Conservation (phyloP, 1,140 invertebrate species). For the Hesperophylax magnus region DNA sequence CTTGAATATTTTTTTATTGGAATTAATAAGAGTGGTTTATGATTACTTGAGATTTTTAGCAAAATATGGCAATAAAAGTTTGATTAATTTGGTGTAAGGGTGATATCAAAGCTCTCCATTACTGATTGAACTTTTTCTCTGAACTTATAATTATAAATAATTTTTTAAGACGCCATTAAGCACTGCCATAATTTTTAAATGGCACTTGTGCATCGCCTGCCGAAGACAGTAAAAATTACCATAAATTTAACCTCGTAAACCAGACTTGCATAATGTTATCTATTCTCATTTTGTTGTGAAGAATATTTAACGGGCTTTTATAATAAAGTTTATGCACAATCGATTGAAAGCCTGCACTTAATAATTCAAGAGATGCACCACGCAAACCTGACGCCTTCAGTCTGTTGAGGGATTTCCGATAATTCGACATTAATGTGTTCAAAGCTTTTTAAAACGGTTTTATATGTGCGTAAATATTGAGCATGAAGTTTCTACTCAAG, state of each 20-base stretch:
- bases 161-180: too few species aligned
- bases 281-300: background rate
- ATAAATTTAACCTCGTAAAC: slow-evolving; percentile 1
- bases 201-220: background rate
- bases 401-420: background rate
- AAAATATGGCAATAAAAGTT: too few species aligned
- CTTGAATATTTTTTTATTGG: too few species aligned
- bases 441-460: background rate
- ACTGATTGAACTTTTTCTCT: too few species aligned
- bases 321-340: background rate
- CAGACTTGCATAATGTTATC: background rate
- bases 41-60: too few species aligned
- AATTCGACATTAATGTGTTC: background rate
- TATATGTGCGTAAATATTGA: too few species aligned
- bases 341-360: slow-evolving; percentile 11
- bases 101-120: too few species aligned
- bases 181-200: background rate
- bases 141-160: too few species aligned
- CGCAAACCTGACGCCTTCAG: background rate
- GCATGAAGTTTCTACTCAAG: too few species aligned
- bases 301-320: slow-evolving; percentile 5
- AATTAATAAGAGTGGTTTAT: too few species aligned
- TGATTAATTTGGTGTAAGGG: too few species aligned
- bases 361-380: background rate
- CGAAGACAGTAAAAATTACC: slow-evolving; percentile 5